A percentile compares a stretch with the other conserved stretches of the same genome.
phyloP scores from a whole-genome alignment of 2,113 vertebrate genomes.

The Picathartes gymnocephalus region DNA sequence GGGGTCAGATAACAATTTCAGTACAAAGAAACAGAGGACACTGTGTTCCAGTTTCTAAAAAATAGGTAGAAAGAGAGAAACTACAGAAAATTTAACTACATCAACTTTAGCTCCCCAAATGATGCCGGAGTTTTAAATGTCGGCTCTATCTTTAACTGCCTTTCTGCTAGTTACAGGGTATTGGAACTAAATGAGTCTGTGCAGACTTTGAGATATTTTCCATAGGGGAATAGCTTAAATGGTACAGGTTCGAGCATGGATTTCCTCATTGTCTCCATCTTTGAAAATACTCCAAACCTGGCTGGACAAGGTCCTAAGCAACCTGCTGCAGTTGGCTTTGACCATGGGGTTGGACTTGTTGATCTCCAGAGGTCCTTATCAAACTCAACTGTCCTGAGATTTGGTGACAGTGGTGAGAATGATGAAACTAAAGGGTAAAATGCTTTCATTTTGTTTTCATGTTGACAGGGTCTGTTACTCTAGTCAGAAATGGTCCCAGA shows the following conservation, averaged over 20 bases:
- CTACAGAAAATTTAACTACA: neutral
- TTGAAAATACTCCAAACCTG: neutral
- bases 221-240: neutral
- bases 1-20: neutral
- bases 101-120: neutral
- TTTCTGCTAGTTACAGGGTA: neutral
- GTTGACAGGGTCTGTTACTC: neutral
- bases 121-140: neutral
- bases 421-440: neutral
- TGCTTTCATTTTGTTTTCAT: neutral
- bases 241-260: neutral
- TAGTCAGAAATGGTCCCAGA: neutral
- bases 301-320: neutral
- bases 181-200: neutral
- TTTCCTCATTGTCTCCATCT: neutral
- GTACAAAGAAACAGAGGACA: neutral
- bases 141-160: neutral
- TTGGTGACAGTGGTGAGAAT: neutral
- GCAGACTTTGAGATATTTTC: neutral
- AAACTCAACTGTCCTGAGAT: neutral
- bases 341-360: neutral
- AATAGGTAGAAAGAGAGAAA: neutral
- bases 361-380: neutral
- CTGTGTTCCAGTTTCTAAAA: neutral
- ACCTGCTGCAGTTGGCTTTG: neutral